Evolutionary conservation across 2,888 invertebrate species (phyloP).

Genomic region (Pristionchus maxplancki): DNA sequence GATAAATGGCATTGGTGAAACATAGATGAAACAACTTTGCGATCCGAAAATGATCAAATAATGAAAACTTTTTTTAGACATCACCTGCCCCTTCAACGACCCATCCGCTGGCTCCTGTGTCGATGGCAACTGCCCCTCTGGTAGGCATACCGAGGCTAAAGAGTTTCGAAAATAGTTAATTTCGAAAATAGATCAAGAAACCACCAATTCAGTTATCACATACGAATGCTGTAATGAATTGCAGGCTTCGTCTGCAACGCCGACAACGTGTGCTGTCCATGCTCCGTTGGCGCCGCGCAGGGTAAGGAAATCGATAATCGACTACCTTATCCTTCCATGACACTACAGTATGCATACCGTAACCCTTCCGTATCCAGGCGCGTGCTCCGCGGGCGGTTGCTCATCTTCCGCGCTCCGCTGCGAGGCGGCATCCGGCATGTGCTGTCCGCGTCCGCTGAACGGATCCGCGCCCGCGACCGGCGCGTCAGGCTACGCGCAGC

Average conservation of each 20-base stretch:
- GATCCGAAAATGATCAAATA: too few species aligned
- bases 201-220: too few species aligned
- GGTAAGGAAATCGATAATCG: background rate
- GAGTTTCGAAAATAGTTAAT: background rate
- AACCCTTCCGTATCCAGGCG: background rate
- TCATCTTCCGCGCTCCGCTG: background rate
- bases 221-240: too few species aligned
- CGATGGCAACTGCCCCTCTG: constrained; percentile 29
- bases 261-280: constrained; percentile 38
- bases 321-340: background rate
- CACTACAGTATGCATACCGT: background rate
- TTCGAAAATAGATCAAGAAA: too few species aligned
- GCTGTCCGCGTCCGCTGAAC: constrained; percentile 39
- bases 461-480: background rate
- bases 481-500: constrained; percentile 1
- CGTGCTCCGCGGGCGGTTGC: constrained; percentile 15
- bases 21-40: too few species aligned
- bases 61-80: background rate
- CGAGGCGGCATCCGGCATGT: constrained; percentile 9
- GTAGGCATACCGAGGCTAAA: background rate
- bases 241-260: constrained; percentile 31
- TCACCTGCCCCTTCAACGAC: constrained; percentile 42
- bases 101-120: constrained; percentile 9
- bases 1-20: too few species aligned
- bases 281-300: constrained; percentile 11